A percentile compares a stretch with the other conserved stretches of the same genome.
Conservation (phyloP, 2,113 vertebrate species). For the Myanophis thanlyinensis region DNA sequence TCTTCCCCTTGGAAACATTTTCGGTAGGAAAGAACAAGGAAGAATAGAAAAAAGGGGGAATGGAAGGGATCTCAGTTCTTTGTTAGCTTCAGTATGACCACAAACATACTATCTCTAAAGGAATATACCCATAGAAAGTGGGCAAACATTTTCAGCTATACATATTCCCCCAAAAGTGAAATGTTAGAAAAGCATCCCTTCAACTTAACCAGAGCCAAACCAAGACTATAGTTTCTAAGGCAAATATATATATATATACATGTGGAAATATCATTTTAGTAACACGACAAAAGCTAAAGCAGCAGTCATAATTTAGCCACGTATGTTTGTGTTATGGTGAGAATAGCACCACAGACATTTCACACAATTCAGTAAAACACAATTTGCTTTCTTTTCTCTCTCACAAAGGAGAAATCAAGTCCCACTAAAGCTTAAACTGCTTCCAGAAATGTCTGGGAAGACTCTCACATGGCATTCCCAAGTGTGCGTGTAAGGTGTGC, state of each 20-base stretch:
- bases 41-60: too few species aligned
- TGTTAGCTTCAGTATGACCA: background rate
- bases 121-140: background rate
- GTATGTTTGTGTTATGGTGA: background rate
- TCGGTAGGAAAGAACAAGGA: background rate
- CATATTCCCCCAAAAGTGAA: background rate
- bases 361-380: background rate
- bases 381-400: background rate
- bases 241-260: background rate
- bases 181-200: background rate
- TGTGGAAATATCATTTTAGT: background rate
- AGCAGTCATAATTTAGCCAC: background rate
- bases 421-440: background rate
- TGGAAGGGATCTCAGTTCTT: background rate
- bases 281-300: background rate
- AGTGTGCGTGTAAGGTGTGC: background rate
- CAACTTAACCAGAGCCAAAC: background rate
- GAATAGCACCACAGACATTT: background rate
- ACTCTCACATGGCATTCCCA: background rate
- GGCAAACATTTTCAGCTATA: background rate
- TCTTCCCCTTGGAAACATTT: background rate
- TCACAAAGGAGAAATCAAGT: background rate
- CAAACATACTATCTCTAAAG: background rate
- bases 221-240: background rate
- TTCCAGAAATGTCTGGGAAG: background rate